Percentiles rank a stretch among this genome's conserved stretches.
Evolutionary conservation across 2,113 vertebrate species (phyloP).

Genomic region (Eurypyga helias): DNA sequence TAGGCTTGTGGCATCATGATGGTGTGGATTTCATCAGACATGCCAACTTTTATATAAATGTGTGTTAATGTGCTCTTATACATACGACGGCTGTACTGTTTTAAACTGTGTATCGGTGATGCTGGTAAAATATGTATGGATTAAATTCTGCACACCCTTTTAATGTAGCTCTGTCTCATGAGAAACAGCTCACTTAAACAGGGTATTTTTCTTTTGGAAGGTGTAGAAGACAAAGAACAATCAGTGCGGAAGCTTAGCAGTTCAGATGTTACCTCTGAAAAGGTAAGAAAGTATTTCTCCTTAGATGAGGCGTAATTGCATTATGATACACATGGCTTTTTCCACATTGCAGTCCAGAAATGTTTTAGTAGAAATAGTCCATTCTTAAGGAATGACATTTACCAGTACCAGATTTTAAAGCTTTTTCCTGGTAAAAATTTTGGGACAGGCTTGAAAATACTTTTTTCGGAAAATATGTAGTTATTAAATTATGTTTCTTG

Average conservation of each 20-base stretch:
- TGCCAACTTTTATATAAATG: background rate
- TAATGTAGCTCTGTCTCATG: background rate
- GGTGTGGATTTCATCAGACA: background rate
- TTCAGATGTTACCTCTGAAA: slow-evolving; percentile 76
- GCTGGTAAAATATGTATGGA: background rate
- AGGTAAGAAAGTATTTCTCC: slow-evolving; percentile 63
- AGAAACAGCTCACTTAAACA: background rate
- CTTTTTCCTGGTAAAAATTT: background rate
- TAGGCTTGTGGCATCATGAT: background rate
- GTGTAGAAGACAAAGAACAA: slow-evolving; percentile 78
- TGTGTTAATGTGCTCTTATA: background rate
- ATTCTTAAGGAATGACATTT: background rate
- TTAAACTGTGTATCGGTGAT: background rate
- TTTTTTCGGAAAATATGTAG: background rate
- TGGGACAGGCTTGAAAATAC: background rate
- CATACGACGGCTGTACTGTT: background rate
- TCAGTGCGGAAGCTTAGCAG: slow-evolving; percentile 69
- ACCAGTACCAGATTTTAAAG: background rate
- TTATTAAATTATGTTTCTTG: background rate
- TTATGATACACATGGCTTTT: background rate
- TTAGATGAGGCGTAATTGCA: background rate
- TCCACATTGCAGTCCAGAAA: background rate
- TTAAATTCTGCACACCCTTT: background rate
- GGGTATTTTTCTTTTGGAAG: slow-evolving; percentile 65
- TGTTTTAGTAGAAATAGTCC: background rate